Evolutionary conservation across 2,113 vertebrate genomes (phyloP).

Genomic region (Polypterus senegalus): DNA sequence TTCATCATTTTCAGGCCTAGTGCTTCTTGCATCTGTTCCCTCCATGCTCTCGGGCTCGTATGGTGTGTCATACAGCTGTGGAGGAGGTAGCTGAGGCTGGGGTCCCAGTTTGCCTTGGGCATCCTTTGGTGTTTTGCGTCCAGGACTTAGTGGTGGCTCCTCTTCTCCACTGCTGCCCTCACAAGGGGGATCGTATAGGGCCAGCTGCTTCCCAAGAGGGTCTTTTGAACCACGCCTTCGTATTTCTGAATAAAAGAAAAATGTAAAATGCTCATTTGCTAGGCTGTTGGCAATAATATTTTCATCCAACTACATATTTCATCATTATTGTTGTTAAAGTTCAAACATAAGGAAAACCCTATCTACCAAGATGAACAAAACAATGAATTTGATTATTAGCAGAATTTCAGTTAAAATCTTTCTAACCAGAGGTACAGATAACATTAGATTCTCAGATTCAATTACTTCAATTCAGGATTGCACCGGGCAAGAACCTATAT

Average conservation of each 20-base stretch:
- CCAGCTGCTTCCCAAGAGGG: slow-evolving; percentile 69
- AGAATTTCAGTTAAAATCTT: no score
- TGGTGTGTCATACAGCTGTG: slow-evolving; percentile 58
- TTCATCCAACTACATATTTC: no score
- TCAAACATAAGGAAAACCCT: no score
- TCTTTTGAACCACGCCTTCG: slow-evolving; percentile 82
- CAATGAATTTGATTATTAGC: no score
- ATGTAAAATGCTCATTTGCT: neutral
- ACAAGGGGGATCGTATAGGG: slow-evolving; percentile 54
- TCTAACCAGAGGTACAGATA: no score
- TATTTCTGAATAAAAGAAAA: slow-evolving; percentile 53
- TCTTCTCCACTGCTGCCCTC: slow-evolving; percentile 12
- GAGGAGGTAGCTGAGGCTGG: slow-evolving; percentile 11
- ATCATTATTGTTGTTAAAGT: no score
- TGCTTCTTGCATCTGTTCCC: slow-evolving; percentile 12
- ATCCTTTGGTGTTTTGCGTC: slow-evolving; percentile 32
- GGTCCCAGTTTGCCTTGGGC: slow-evolving; percentile 12
- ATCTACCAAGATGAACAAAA: no score
- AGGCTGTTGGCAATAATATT: no score
- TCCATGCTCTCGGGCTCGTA: slow-evolving; percentile 34
- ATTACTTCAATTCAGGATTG: no score
- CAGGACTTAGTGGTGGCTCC: slow-evolving; percentile 10
- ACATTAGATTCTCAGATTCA: no score
- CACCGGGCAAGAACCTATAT: no score
- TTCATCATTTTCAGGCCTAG: slow-evolving; percentile 49